Percentiles rank a stretch among this genome's conserved stretches.
phyloP scores from a whole-genome alignment of 2,113 vertebrate genomes.

The Pachycephala philippinensis region DNA sequence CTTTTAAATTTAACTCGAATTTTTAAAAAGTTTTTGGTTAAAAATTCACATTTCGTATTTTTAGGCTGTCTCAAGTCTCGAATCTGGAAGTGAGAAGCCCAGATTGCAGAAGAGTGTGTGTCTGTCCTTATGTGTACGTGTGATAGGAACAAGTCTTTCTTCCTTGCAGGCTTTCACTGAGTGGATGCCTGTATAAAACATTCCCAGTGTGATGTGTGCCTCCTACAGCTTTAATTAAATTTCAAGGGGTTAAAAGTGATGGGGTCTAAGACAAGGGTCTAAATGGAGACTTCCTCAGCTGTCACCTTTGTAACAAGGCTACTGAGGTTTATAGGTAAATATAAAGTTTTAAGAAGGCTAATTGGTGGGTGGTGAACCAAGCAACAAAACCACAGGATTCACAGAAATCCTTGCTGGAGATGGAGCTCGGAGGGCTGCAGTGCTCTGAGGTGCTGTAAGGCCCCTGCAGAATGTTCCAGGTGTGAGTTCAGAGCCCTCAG shows the following conservation, averaged over 20 bases:
- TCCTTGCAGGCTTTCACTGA: background rate
- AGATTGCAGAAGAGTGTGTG: background rate
- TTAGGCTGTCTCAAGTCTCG: background rate
- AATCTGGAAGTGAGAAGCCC: background rate
- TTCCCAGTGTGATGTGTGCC: background rate
- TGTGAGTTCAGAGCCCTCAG: background rate
- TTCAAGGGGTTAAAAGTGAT: background rate
- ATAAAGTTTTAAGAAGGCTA: background rate
- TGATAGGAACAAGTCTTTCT: background rate
- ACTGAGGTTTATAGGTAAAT: background rate
- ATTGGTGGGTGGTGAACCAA: background rate
- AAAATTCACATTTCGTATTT: background rate
- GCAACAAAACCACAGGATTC: background rate
- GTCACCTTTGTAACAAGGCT: background rate
- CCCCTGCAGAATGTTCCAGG: rapidly evolving
- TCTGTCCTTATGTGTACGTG: background rate
- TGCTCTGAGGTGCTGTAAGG: rapidly evolving
- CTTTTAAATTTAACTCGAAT: background rate
- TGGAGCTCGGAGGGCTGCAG: background rate
- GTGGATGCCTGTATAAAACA: background rate
- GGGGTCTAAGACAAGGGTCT: too few species aligned
- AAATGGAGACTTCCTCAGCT: background rate
- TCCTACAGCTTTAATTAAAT: background rate
- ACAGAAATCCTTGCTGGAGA: background rate
- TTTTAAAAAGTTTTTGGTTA: background rate